phyloP scores from a whole-genome alignment of 2,113 vertebrate species.

The Hymenochirus boettgeri region DNA sequence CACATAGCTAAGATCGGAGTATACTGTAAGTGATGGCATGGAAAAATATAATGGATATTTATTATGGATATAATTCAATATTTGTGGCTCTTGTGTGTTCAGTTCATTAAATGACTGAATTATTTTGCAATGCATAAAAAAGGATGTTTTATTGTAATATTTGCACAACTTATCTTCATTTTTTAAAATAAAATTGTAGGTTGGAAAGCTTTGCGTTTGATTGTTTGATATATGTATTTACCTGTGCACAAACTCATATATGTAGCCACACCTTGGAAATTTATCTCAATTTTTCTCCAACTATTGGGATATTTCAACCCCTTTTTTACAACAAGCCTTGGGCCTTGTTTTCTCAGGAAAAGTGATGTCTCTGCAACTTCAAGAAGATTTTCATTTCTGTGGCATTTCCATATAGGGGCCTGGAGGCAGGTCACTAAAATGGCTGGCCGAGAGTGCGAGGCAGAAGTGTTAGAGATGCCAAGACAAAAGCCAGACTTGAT shows the following conservation, averaged over 20 bases:
- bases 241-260: constrained; percentile 63
- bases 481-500: constrained; percentile 65
- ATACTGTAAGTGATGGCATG: too few relatives aligned
- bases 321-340: constrained; percentile 60
- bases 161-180: too few relatives aligned
- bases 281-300: constrained; percentile 71
- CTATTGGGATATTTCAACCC: constrained; percentile 65
- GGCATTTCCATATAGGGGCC: constrained; percentile 76
- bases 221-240: too few relatives aligned
- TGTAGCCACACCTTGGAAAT: constrained; percentile 50
- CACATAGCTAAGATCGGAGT: too few relatives aligned
- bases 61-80: too few relatives aligned
- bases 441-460: constrained; percentile 55
- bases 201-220: too few relatives aligned
- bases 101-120: too few relatives aligned
- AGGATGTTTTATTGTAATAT: too few relatives aligned
- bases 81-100: too few relatives aligned
- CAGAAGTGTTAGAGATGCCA: constrained; percentile 50
- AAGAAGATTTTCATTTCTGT: constrained; percentile 59
- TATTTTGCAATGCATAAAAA: too few relatives aligned
- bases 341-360: constrained; percentile 74
- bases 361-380: constrained; percentile 65
- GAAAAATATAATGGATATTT: too few relatives aligned
- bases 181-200: constrained; percentile 55
- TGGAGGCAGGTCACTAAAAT: constrained; percentile 52